Evolutionary conservation across 2,113 vertebrate species (phyloP).

Genomic region (Psilopsiagon aurifrons): DNA sequence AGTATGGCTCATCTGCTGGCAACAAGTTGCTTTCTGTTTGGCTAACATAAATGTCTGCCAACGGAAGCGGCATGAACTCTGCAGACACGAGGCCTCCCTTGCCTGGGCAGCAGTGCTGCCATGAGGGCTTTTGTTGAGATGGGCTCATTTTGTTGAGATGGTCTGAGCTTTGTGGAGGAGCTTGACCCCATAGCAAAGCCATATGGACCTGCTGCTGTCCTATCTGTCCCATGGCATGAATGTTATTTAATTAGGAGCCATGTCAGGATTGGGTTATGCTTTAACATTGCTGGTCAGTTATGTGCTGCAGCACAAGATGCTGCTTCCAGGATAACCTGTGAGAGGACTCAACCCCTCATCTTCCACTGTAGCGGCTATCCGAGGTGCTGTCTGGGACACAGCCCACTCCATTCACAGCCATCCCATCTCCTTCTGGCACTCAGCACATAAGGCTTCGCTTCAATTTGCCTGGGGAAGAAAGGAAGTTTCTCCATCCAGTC

Average conservation of each 20-base stretch:
- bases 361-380: not conserved
- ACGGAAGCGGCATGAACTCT: not conserved
- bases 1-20: not conserved
- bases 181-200: not conserved
- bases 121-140: not conserved
- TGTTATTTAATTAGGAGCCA: not conserved
- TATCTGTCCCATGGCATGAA: not conserved
- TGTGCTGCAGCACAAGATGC: not conserved
- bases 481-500: not conserved
- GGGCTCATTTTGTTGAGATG: not conserved
- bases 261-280: not conserved
- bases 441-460: not conserved
- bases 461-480: not conserved
- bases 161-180: not conserved
- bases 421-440: not conserved
- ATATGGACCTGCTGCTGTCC: not conserved
- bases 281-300: not conserved
- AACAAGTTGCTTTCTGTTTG: not conserved
- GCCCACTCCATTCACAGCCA: not conserved
- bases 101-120: not conserved
- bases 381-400: not conserved
- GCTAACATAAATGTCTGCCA: not conserved
- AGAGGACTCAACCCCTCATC: not conserved
- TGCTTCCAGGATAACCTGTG: not conserved
- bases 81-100: not conserved